Base-by-base conservation (phyloP, 2,888 invertebrate species). In the Limulus polyphemus region DNA sequence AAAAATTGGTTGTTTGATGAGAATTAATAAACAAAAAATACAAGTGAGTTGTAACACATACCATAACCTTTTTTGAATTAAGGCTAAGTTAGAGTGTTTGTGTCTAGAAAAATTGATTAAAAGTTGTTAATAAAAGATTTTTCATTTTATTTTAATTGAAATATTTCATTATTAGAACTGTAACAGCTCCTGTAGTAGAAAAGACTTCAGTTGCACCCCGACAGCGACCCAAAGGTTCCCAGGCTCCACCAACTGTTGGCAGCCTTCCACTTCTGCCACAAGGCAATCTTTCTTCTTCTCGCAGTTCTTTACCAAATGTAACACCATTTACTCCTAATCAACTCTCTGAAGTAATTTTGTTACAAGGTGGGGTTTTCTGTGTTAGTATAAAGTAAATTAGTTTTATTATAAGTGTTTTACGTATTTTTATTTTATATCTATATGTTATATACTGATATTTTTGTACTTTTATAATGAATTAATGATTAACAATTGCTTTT, bases 131-230 rank as follows among this genome's bases (percentile, higher is more conserved):
- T 58, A 50, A 11, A n/a, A 17, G 16, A 51, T 51, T 65, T 50
- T 14, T 1, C 10, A 32, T 47, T 13, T 58, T 49, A 12, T 11
- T 11, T 63, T 62, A 13, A 12, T 56, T 49, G n/a, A 16, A n/a
- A 48, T 5, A n/a, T 17, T 59, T 50, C 10, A 60, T 10, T 49
- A 47, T 17, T 52, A 67, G 67, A 49, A 59, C 63, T 56, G 59
- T 61, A 16, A 61, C 64, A 32, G 62, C 66, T 55, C 68, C 72
- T 65, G 71, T 74, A 11, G 84, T 86, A 73, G 85, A 86, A 60
- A 76, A 76, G 62, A 90, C 90, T 2, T 87, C 87, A 68, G 88
- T 90, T 46, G 86, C 86, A 59, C 90, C 90, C 4, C 79, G 90
- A 59, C 88, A 89, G 74, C 79, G 90, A 69, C 90, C 90, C 11